Base-by-base conservation (phyloP, 2,888 invertebrate genomes). In the Xanthorhoe designata region DNA sequence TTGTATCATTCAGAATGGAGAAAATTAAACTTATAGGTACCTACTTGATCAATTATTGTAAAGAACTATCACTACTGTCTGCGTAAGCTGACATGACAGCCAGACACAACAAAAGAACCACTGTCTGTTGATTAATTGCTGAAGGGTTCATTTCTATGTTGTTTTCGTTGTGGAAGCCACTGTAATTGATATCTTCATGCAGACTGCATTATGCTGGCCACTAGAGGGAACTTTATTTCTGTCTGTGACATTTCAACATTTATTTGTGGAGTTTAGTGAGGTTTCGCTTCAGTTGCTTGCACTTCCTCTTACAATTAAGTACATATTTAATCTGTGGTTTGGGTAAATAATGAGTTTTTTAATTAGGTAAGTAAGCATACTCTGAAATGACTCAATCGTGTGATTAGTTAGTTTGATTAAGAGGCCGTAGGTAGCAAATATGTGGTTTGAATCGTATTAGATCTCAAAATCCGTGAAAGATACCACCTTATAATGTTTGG, bases 91-190 rank as follows among this genome's bases (percentile, higher is more conserved):
- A 47, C 57, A 57, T 57, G 50, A 73, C 24, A 45, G 49, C 61
- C 69, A 73, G 71, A 71, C 73, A 67, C 47, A 73, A 73, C 56
- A 73, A 73, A 73, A 82, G 65, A 50, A 70, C 5, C 18, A 59
- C 38, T 47, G 29, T 49, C 45, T 60, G 60, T 64, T 66, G 59
- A 71, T 71, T 70, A 66, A 64, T 64, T 69, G 66, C 68, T 64
- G 66, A 68, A 67, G 65, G 42, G 17, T 61, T 66, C 72, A 60
- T 75, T 75, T 76, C 76, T 76, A 72, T 75, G 60, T 73, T 57
- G 45, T 52, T 68, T 58, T 65, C 50, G 24, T 69, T 70, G 62
- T 52, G 61, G 54, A 57, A 18, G 49, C 61, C 55, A 49, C 59
- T 53, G 52, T 61, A 61, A 68, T 47, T 61, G 61, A 59, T 64